Conservation (phyloP, 2,113 vertebrate species). For the Calidris pugnax region DNA sequence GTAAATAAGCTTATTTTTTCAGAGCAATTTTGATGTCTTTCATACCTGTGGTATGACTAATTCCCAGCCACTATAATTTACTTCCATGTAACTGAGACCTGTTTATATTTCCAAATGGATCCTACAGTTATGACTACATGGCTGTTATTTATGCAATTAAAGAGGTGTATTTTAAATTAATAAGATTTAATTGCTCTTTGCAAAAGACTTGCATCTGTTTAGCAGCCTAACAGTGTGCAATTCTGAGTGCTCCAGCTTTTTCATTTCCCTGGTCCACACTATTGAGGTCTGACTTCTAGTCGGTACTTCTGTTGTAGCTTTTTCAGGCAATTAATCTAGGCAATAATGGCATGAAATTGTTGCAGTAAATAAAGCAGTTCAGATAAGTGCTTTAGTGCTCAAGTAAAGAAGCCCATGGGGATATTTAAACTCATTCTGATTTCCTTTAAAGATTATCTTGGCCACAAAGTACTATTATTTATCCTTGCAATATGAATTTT, state of each 20-base stretch:
- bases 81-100: neutral
- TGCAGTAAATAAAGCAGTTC: conserved; percentile 31
- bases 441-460: neutral
- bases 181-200: neutral
- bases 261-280: neutral
- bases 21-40: neutral
- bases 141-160: neutral
- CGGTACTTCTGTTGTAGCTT: neutral
- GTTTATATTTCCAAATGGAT: neutral
- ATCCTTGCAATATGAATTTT: neutral
- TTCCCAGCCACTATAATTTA: neutral
- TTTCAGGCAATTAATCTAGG: neutral
- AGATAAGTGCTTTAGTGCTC: neutral
- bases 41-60: neutral
- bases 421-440: neutral
- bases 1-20: neutral
- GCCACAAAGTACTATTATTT: neutral
- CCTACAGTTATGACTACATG: neutral
- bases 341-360: neutral
- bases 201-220: neutral
- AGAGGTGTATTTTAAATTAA: neutral
- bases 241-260: neutral
- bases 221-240: neutral
- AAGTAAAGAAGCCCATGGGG: neutral
- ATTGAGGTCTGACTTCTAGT: neutral